Evolutionary conservation across 2,797 vertebrate genomes (phyloP).

Genomic region (Paratrypauchen microcephalus): DNA sequence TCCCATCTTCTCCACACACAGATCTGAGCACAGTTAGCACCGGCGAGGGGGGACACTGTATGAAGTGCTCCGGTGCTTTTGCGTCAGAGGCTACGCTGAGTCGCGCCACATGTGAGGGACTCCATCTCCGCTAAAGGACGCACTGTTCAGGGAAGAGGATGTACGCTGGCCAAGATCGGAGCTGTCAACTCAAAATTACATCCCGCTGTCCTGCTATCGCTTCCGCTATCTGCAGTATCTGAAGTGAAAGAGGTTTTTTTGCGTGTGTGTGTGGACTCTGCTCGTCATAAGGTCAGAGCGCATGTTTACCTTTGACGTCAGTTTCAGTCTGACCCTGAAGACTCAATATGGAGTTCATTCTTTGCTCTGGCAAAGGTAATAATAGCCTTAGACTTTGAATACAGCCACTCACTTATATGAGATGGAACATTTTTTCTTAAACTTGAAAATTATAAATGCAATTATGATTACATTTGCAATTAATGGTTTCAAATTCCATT

Average conservation of each 20-base stretch:
- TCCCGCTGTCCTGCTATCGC: neutral
- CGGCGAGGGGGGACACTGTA: slow-evolving; percentile 22
- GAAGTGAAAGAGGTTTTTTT: neutral
- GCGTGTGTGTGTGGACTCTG: neutral
- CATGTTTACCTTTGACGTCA: slow-evolving; percentile 29
- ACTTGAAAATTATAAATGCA: too few relatives aligned
- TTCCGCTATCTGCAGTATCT: neutral
- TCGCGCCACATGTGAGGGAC: slow-evolving; percentile 28
- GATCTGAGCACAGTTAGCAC: slow-evolving; percentile 35
- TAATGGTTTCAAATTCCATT: neutral
- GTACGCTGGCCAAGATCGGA: slow-evolving; percentile 27
- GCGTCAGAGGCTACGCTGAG: slow-evolving; percentile 21
- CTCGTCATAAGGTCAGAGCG: slow-evolving; percentile 1
- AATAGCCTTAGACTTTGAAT: neutral
- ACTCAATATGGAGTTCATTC: slow-evolving; percentile 20
- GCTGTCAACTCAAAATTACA: slow-evolving; percentile 25
- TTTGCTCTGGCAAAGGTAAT: slow-evolving; percentile 8
- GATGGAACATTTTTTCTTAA: neutral
- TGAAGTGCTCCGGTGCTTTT: slow-evolving; percentile 37
- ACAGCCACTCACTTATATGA: neutral
- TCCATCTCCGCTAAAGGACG: slow-evolving; percentile 43
- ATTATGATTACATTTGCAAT: neutral
- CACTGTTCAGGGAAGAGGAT: slow-evolving; percentile 50
- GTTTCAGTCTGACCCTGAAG: slow-evolving; percentile 14
- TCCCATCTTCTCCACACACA: slow-evolving; percentile 21